Base-by-base conservation (phyloP, 2,113 vertebrate genomes). In the Erythrocercus mccallii region DNA sequence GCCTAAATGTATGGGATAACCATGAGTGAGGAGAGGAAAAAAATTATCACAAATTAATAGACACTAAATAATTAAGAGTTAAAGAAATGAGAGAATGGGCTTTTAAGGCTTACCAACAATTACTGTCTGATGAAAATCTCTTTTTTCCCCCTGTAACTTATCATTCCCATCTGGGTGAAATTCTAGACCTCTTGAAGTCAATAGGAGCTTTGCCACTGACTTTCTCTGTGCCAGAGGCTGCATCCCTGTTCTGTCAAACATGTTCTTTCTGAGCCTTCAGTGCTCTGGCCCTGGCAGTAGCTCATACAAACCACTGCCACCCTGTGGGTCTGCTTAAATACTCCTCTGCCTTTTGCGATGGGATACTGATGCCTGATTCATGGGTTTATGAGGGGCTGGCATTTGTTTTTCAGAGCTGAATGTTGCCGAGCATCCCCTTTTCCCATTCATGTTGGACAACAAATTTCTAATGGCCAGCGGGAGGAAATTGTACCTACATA, bases 41-140 rank as follows among this genome's bases (percentile, higher is more conserved):
- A 74, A 92, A 72, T 88, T 3, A 58, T 82, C 82, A 88, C 88
- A 89, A 96, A 97, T 97, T 95, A 94, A 94, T 97, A 97, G 92
- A 91, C 35, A 33, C 84, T 93, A 90, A 92, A 93, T 86, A 69
- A 53, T 72, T 60, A 72, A 76, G 78, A 76, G 40, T 30, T 70
- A 54, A 93, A 79, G 51, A 93, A 96, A 95, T 92, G 42, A 94
- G 51, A 64, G 50, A 65, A 70, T 33, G 51, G 61, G 33, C 48
- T 95, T 94, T 92, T 91, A 92, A 95, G 68, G 92, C 62, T 90
- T 87, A 68, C 31, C 42, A 61, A 85, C 77, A 94, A 86, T 45
- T 92, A 89, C 66, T 74, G 70, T 57, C 92, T 89, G 64, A 72
- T 69, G 57, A 92, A 86, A 96, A 93, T 57, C 35, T n/a, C 45